These are phyloP conservation scores for Heloderma charlesbogerti DNA, from an alignment of 2,113 vertebrate species.

Conservation along the genomic window DNA sequence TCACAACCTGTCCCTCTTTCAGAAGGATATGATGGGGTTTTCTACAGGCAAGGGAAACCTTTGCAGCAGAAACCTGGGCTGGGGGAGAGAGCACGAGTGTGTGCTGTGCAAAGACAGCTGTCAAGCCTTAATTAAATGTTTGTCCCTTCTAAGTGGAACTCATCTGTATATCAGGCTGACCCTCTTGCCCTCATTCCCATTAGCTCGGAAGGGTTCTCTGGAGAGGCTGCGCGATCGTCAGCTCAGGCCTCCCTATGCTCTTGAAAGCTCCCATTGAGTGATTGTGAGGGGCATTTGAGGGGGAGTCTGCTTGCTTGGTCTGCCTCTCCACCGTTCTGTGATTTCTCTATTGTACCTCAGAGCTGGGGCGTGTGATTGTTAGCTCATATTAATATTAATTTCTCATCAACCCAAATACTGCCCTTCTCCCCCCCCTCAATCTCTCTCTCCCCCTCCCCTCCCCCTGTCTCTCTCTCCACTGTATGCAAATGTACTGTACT, in stretches of 20 bases:
- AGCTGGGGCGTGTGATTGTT: neutral
- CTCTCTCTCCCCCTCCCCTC: neutral
- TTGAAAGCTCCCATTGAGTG: neutral
- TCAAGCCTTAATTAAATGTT: conserved; percentile 35
- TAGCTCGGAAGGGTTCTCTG: neutral
- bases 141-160: conserved; percentile 8
- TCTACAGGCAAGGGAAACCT: neutral
- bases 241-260: neutral
- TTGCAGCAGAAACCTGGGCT: neutral
- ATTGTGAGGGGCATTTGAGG: neutral
- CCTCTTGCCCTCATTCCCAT: conserved; percentile 15
- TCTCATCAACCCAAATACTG: neutral
- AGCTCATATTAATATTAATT: neutral
- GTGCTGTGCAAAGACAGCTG: neutral
- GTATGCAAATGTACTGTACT: neutral
- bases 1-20: neutral
- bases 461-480: neutral
- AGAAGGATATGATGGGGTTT: neutral
- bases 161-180: conserved; percentile 27
- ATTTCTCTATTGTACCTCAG: neutral
- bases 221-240: neutral
- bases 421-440: too few relatives aligned
- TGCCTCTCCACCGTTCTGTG: fast-evolving
- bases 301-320: neutral
- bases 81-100: neutral